Evolutionary conservation across 2,797 vertebrate species (phyloP), one percentile per base, ranked within the genome.

Genomic region (Garrulus glandarius): DNA sequence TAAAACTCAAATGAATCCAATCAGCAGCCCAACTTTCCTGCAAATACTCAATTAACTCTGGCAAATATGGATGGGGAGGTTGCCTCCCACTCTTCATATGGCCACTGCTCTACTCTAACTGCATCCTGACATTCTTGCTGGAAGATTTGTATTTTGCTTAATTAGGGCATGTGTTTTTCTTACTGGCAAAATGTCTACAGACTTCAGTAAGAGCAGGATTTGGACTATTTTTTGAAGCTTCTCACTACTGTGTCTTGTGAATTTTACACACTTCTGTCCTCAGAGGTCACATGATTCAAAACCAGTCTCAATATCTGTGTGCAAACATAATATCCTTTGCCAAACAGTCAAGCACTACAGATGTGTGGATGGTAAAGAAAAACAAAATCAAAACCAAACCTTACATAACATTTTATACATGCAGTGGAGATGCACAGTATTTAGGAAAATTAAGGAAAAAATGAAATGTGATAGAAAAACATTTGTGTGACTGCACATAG

Each of bases 51-150:
- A 4, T 29, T 24, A 12, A 46, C 23, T 53, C 11, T 21, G 13
- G 43, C 30, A 36, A 70, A 76, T 19, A 43, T 1, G 13, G 27
- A 26, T 27, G 30, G 36, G 46, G 11, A 61, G 5, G 12, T 52
- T 43, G 23, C n/a, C n/a, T 46, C 29, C 21, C 44, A 11, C 23
- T 34, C 24, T 34, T 47, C 5, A 2, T 4, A 4, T 1, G 17
- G 9, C 15, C 6, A 0, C 29, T 30, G 61, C 16, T 37, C 13
- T 1, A 0, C 43, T 75, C 0, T 5, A 36, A 19, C 41, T 41
- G 18, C 46, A 15, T 21, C 46, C 34, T 37, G 30, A 57, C 52
- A 29, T 11, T 41, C 56, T 55, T 15, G 14, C 55, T 49, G 46
- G 29, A 89, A 49, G 8, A 6, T 36, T 65, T 44, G 3, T 19